These are phyloP conservation scores for Molossus alvarezi DNA, from an alignment of 2,797 vertebrate species.

Conservation along the genomic window DNA sequence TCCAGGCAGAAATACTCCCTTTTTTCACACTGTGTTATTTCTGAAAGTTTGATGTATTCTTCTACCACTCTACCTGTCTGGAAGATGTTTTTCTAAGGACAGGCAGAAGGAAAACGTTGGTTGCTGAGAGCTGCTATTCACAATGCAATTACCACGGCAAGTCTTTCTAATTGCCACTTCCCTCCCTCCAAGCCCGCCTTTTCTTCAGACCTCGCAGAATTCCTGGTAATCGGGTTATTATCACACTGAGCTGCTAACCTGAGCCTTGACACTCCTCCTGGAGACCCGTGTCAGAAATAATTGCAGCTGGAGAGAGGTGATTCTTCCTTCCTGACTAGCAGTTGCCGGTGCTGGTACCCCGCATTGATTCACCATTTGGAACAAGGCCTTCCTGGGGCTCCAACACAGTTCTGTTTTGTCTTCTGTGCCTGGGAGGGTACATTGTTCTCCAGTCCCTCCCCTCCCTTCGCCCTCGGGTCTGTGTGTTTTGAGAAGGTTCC, in stretches of 20 bases:
- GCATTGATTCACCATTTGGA: constrained; percentile 90
- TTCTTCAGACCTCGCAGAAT: constrained; percentile 78
- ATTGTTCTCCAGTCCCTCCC: background rate
- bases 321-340: constrained; percentile 89
- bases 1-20: constrained; percentile 76
- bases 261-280: constrained; percentile 87
- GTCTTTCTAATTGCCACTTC: constrained; percentile 87
- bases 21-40: constrained; percentile 73
- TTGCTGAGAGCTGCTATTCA: constrained; percentile 78
- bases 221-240: constrained; percentile 89
- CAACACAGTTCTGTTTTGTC: background rate
- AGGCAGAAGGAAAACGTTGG: constrained; percentile 72
- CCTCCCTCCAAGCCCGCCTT: constrained; percentile 67
- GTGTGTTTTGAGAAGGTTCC: constrained; percentile 67
- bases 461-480: background rate
- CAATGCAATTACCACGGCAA: constrained; percentile 88
- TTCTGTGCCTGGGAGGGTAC: constrained; percentile 74
- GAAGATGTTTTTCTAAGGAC: constrained; percentile 81
- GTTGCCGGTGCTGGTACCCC: constrained; percentile 87
- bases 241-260: constrained; percentile 84
- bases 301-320: constrained; percentile 88
- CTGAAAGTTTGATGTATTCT: constrained; percentile 76
- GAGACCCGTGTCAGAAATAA: constrained; percentile 89
- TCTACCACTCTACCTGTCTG: constrained; percentile 56
- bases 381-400: constrained; percentile 75